phyloP scores from a whole-genome alignment of 2,113 vertebrate species.

The Passer montanus region DNA sequence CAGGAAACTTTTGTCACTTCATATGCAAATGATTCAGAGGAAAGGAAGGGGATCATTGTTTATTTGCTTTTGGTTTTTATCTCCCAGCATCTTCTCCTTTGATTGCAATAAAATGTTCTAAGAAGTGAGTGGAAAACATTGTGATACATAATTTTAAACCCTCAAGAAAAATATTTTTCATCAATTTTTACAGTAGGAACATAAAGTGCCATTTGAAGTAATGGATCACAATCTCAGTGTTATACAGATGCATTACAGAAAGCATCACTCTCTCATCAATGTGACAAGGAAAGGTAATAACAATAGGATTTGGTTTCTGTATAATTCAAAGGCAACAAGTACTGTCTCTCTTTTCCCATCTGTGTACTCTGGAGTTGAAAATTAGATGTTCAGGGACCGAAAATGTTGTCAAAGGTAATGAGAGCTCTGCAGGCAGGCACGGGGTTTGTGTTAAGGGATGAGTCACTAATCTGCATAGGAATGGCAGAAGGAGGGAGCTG shows the following conservation, averaged over 20 bases:
- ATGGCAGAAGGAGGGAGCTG: constrained; percentile 23
- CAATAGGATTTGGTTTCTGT: constrained; percentile 21
- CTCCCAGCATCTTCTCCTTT: background rate
- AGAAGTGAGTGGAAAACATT: background rate
- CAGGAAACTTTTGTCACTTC: background rate
- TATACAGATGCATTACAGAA: constrained; percentile 9
- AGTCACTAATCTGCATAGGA: constrained; percentile 67
- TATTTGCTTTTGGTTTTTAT: background rate
- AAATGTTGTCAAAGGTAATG: constrained; percentile 69
- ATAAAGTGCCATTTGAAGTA: constrained; percentile 17
- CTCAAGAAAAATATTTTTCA: background rate
- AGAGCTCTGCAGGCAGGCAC: constrained; percentile 48
- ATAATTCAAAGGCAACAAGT: constrained; percentile 8
- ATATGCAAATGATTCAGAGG: background rate
- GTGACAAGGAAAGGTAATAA: constrained; percentile 41
- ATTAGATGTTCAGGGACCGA: constrained; percentile 68
- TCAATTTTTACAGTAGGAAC: background rate
- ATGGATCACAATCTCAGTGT: background rate
- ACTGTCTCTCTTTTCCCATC: constrained; percentile 10
- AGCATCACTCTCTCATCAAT: background rate
- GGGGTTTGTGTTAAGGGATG: constrained; percentile 58
- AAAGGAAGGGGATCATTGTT: background rate
- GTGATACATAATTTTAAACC: background rate
- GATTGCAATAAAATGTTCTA: background rate
- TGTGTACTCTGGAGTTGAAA: constrained; percentile 52